Evolutionary conservation across 1,140 invertebrate species (phyloP), one percentile per base, ranked within the genome.

Genomic region (Colletes gigas): DNA sequence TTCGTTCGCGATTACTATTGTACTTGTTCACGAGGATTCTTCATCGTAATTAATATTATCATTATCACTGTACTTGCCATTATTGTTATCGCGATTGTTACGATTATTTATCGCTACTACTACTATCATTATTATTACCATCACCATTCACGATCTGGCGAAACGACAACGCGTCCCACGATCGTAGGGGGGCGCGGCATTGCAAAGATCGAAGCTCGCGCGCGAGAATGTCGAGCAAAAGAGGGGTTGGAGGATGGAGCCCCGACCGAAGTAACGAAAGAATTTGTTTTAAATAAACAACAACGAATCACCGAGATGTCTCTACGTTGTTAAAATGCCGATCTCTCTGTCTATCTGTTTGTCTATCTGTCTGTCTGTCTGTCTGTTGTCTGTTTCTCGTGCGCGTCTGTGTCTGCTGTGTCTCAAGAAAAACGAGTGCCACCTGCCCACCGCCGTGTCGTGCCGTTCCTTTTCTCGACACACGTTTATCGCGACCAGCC

Each of bases 281-380:
- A 89, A 84, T 87, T 89, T 89, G 88, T 91, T 92, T 92, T 89
- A 89, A 92, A 91, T 90, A 92, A 92, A 92, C 91, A 92, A 91
- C 90, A 92, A 92, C 90, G 91, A 92, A 92, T 92, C 88, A 91
- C 83, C 85, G 87, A 91, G 85, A 89, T 30, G 83, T 87, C 81
- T 78, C 77, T 73, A 85, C 73, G 84, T 90, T 87, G 73, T 84
- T 79, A 66, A 85, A 81, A 81, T 87, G 78, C 78, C 80, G 72
- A 86, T 88, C 80, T 84, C 77, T 89, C 78, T 85, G 84, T 89
- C 81, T 90, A 79, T 88, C 87, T 82, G 79, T 88, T 78, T 81
- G 77, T 86, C 76, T 83, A 71, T 89, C 81, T 83, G 74, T 83
- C 82, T 84, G 78, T 83, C 75, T 83, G 77, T 88, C 73, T 78